Percentiles rank a stretch among this genome's conserved stretches.
phyloP scores from a whole-genome alignment of 1,140 invertebrate genomes.

The Heliconius hewitsoni region DNA sequence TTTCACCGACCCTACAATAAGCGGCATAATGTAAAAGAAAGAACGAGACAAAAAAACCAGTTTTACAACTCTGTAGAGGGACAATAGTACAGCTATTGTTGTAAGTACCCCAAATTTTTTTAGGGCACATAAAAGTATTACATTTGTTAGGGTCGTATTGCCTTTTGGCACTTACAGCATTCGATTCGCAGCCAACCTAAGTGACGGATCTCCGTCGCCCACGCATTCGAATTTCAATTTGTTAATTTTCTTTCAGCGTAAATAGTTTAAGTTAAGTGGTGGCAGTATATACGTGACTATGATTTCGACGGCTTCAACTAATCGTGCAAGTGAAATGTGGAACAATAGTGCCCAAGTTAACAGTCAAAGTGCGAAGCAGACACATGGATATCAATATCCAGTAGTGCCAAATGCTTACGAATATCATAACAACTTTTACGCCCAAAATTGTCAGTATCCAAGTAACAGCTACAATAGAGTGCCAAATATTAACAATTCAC shows the following conservation, averaged over 20 bases:
- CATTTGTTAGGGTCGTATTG: slow-evolving; percentile 75
- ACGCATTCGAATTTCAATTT: slow-evolving; percentile 56
- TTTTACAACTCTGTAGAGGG: slow-evolving; percentile 75
- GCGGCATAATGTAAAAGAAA: slow-evolving; percentile 29
- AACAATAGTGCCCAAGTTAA: slow-evolving; percentile 59
- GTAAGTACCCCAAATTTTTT: slow-evolving; percentile 79
- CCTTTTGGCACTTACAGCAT: slow-evolving; percentile 68
- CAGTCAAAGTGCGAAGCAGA: slow-evolving; percentile 53
- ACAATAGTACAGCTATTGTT: slow-evolving; percentile 78
- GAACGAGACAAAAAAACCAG: slow-evolving; percentile 58
- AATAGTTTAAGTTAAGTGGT: not conserved
- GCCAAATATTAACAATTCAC: slow-evolving; percentile 4
- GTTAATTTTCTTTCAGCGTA: slow-evolving; percentile 38
- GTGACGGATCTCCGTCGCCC: slow-evolving; percentile 61
- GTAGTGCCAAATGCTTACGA: slow-evolving; percentile 46
- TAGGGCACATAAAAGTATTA: slow-evolving; percentile 80
- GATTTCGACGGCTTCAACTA: slow-evolving; percentile 61
- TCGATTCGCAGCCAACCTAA: slow-evolving; percentile 72
- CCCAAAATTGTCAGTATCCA: slow-evolving; percentile 54
- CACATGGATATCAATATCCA: slow-evolving; percentile 55
- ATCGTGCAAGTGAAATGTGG: slow-evolving; percentile 71
- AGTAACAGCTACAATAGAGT: slow-evolving; percentile 43
- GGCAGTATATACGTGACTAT: slow-evolving; percentile 43
- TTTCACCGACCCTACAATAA: slow-evolving; percentile 44
- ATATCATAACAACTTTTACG: slow-evolving; percentile 55